A percentile compares a stretch with the other conserved stretches of the same genome.
Conservation (phyloP, 2,797 vertebrate species). For the Sternarchorhynchus goeldii region DNA sequence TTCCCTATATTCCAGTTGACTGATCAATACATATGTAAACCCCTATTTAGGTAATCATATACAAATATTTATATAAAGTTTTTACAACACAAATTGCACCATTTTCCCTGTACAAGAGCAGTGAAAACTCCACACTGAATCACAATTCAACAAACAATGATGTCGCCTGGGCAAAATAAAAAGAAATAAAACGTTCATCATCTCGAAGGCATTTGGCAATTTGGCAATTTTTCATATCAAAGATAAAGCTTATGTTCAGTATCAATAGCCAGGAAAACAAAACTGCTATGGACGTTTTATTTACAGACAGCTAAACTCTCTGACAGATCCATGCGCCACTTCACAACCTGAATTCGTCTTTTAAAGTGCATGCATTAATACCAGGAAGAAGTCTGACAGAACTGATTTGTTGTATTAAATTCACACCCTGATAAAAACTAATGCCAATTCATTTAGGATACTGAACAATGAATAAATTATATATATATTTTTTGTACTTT, state of each 20-base stretch:
- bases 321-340: conserved; percentile 97
- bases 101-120: conserved; percentile 81
- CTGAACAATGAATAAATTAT: conserved; percentile 70
- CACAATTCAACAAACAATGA: conserved; percentile 73
- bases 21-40: conserved; percentile 75
- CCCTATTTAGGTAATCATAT: conserved; percentile 78
- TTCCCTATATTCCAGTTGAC: conserved; percentile 66
- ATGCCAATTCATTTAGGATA: conserved; percentile 74
- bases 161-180: conserved; percentile 70
- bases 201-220: conserved; percentile 83
- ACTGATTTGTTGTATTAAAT: conserved; percentile 93
- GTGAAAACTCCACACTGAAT: conserved; percentile 78
- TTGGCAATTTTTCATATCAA: conserved; percentile 76
- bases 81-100: conserved; percentile 84
- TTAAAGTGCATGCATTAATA: conserved; percentile 99
- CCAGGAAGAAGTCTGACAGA: conserved; percentile 82
- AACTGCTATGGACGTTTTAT: conserved; percentile 91
- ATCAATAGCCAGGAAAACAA: conserved; percentile 72
- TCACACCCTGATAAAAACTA: conserved; percentile 89
- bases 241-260: conserved; percentile 73
- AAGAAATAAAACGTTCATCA: conserved; percentile 70
- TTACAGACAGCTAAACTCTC: conserved; percentile 99
- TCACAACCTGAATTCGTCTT: conserved; percentile 94
- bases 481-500: conserved; percentile 54
- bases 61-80: conserved; percentile 86